A percentile compares a stretch with the other conserved stretches of the same genome.
Evolutionary conservation across 1,140 invertebrate genomes (phyloP).

Genomic region (Eulimnadia texana): DNA sequence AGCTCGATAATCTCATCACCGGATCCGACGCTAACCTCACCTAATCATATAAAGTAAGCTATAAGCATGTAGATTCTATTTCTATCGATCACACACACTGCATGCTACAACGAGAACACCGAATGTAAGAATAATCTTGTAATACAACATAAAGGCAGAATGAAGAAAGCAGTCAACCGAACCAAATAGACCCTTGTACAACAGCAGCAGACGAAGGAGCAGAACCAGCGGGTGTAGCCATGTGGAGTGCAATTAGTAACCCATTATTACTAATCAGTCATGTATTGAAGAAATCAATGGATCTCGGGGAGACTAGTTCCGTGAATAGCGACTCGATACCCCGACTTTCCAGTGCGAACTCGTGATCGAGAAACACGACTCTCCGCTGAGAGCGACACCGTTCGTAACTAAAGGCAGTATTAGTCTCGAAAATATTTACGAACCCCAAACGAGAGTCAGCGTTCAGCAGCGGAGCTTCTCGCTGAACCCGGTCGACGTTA

Average conservation of each 20-base stretch:
- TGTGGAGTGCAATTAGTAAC: constrained; percentile 15
- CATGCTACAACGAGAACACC: no score
- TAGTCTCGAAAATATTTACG: not conserved
- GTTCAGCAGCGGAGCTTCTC: not conserved
- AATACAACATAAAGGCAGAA: not conserved
- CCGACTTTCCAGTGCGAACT: not conserved
- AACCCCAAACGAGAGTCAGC: not conserved
- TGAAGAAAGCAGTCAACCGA: not conserved
- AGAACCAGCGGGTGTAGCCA: not conserved
- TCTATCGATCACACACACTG: no score
- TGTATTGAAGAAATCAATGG: constrained; percentile 10
- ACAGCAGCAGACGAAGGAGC: not conserved
- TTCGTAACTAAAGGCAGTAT: not conserved
- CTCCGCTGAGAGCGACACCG: not conserved
- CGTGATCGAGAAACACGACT: not conserved
- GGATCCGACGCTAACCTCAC: constrained; percentile 10
- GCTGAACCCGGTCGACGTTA: not conserved
- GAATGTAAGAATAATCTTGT: no score
- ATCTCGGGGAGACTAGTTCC: not conserved
- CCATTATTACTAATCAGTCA: constrained; percentile 14
- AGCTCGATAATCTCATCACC: constrained; percentile 14
- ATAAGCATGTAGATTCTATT: no score
- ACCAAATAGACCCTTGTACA: not conserved
- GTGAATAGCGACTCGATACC: not conserved
- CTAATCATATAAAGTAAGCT: constrained; percentile 12